phyloP scores from a whole-genome alignment of 2,888 invertebrate species.

The Cheilosia grossa region DNA sequence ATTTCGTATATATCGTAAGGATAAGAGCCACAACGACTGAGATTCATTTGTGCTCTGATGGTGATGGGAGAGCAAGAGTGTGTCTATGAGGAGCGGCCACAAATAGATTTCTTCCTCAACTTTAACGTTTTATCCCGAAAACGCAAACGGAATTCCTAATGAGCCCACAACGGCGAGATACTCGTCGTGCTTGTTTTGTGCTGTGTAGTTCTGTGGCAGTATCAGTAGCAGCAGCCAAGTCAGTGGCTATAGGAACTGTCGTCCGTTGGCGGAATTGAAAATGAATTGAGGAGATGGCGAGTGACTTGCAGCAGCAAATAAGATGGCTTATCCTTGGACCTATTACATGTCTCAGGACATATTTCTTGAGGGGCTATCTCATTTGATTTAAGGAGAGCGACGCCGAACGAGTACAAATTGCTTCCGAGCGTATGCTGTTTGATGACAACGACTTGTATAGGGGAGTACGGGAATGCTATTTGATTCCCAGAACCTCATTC shows the following conservation, averaged over 20 bases:
- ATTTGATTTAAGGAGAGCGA: conserved; percentile 63
- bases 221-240: conserved; percentile 25
- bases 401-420: conserved; percentile 68
- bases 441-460: conserved; percentile 13
- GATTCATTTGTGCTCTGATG: conserved; percentile 24
- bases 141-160: conserved; percentile 71
- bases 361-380: conserved; percentile 63
- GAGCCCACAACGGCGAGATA: conserved; percentile 41
- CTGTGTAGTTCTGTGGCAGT: conserved; percentile 23
- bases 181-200: background rate
- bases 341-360: conserved; percentile 67
- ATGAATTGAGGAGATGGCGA: conserved; percentile 48
- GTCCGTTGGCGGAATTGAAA: conserved; percentile 51
- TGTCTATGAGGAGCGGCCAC: conserved; percentile 42
- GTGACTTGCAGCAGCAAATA: conserved; percentile 50
- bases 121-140: conserved; percentile 62
- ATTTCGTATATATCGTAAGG: conserved; percentile 28
- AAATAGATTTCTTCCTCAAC: conserved; percentile 63
- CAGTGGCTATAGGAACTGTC: conserved; percentile 44
- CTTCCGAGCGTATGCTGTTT: conserved; percentile 46
- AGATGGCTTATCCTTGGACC: conserved; percentile 57
- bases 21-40: conserved; percentile 63
- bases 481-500: conserved; percentile 19
- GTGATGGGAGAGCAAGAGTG: background rate
- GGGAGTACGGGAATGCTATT: background rate